phyloP scores from a whole-genome alignment of 2,113 vertebrate species.

The Campylorhamphus procurvoides region DNA sequence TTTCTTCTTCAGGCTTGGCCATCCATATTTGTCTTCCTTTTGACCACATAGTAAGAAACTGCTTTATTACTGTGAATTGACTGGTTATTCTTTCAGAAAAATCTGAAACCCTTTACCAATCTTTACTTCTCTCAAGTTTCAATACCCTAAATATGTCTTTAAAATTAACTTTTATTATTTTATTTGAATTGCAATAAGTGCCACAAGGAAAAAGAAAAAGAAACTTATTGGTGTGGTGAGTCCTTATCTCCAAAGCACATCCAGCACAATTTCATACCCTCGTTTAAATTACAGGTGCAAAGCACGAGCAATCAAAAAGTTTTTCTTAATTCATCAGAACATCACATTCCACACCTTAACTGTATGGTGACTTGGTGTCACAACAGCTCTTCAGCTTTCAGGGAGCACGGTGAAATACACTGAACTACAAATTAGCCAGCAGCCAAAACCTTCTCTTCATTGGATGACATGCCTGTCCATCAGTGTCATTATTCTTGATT shows the following conservation, averaged over 20 bases:
- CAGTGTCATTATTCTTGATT: neutral
- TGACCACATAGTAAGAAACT: neutral
- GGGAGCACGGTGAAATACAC: neutral
- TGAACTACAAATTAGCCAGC: neutral
- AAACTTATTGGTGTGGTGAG: neutral
- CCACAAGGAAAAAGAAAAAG: neutral
- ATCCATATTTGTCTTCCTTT: neutral
- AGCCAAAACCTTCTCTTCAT: neutral
- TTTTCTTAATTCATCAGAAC: conserved; percentile 48
- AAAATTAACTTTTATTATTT: conserved; percentile 11
- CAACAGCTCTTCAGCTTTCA: neutral
- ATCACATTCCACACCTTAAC: conserved; percentile 60
- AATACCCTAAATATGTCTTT: neutral
- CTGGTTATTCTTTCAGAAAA: neutral
- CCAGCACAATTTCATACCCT: conserved; percentile 18
- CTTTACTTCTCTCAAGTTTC: neutral
- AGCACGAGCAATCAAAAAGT: conserved; percentile 55
- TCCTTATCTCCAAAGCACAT: conserved; percentile 51
- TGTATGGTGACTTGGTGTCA: conserved; percentile 29
- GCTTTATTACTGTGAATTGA: neutral
- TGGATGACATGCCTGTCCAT: neutral
- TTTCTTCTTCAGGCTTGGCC: neutral
- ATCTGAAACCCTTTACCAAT: neutral
- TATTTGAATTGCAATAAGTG: neutral
- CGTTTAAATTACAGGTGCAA: conserved; percentile 52